Conservation (phyloP, 2,888 invertebrate species). For the Hermaeophaga mercurialis region DNA sequence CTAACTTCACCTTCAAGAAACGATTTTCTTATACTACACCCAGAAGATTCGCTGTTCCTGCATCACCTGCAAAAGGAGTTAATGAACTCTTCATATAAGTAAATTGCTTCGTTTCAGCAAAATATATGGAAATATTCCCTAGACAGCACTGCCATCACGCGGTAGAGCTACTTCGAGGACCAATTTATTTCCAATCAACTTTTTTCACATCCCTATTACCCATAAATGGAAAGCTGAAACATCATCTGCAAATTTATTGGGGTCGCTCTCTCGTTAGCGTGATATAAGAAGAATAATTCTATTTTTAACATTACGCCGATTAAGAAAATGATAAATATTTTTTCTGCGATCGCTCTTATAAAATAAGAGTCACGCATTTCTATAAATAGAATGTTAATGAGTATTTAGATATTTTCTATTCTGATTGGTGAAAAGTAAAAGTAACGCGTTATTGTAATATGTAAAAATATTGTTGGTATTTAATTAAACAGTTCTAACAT, state of each 20-base stretch:
- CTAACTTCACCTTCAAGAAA: not conserved
- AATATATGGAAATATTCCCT: conserved; percentile 5
- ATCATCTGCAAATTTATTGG: not conserved
- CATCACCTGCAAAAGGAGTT: conserved; percentile 2
- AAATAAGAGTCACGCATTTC: too few species aligned
- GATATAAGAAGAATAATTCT: too few species aligned
- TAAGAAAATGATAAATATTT: too few species aligned
- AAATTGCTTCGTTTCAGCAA: not conserved
- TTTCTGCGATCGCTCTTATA: too few species aligned
- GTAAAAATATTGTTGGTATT: too few species aligned
- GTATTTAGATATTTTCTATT: too few species aligned
- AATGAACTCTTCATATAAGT: not conserved
- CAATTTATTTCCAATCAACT: conserved; percentile 20
- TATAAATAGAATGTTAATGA: too few species aligned
- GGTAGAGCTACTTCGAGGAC: not conserved
- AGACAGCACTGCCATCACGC: not conserved
- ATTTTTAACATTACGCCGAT: too few species aligned
- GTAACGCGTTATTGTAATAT: too few species aligned
- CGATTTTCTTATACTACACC: not conserved
- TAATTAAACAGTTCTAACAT: too few species aligned
- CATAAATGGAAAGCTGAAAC: not conserved
- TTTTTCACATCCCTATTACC: conserved; percentile 13
- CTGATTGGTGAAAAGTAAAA: too few species aligned
- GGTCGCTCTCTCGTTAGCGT: not conserved
- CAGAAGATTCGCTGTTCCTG: not conserved